These are phyloP conservation scores for Cercopithecus mona DNA, from an alignment of 2,113 vertebrate species.

Conservation along the genomic window DNA sequence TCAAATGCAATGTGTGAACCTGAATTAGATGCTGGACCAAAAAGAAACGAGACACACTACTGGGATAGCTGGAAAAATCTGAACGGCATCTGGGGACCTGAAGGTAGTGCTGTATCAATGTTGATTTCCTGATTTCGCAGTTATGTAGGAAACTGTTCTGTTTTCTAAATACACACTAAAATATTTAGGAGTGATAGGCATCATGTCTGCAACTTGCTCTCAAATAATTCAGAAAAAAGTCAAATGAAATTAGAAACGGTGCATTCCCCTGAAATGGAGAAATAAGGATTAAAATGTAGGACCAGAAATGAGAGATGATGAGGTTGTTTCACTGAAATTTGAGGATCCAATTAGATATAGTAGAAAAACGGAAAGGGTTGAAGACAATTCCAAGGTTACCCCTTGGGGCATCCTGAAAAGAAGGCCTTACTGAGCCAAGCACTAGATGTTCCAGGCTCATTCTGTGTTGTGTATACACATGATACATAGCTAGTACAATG, in stretches of 20 bases:
- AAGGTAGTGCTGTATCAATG: neutral
- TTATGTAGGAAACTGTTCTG: neutral
- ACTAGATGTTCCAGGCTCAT: neutral
- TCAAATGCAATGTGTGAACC: neutral
- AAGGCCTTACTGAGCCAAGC: neutral
- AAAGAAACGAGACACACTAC: neutral
- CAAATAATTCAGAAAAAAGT: neutral
- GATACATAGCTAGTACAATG: neutral
- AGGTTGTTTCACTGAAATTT: conserved; percentile 29
- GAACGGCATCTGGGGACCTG: neutral
- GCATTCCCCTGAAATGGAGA: neutral
- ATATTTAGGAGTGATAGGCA: neutral
- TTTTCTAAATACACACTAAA: conserved; percentile 22
- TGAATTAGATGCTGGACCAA: neutral
- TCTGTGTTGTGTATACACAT: neutral
- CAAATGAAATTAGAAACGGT: conserved; percentile 13
- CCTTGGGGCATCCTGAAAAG: neutral
- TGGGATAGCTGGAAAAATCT: neutral
- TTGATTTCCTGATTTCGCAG: neutral
- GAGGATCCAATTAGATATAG: neutral
- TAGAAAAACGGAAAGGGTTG: neutral
- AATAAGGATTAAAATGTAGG: neutral
- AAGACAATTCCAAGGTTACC: neutral
- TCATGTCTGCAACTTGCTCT: neutral
- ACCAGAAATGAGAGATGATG: neutral